Percentiles rank a stretch among this genome's conserved stretches.
These are phyloP conservation scores for Carterocephalus palaemon DNA, from an alignment of 2,888 invertebrate species.

Conservation along the genomic window DNA sequence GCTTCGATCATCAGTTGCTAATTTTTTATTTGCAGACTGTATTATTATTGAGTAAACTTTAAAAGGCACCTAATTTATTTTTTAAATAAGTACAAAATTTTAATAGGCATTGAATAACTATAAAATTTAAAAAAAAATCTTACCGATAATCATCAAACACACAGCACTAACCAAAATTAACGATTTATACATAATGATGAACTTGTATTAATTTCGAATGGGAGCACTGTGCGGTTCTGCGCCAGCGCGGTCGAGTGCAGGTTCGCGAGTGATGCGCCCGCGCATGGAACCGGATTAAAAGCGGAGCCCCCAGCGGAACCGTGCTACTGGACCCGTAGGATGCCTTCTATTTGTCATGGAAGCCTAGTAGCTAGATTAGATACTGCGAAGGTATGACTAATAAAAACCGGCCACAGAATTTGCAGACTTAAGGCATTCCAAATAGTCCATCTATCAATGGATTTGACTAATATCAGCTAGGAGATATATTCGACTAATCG, in stretches of 20 bases:
- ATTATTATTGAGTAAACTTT: too few species aligned
- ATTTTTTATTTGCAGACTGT: too few species aligned
- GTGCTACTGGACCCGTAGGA: conserved; percentile 15
- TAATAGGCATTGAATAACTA: not conserved
- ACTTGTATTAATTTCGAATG: conserved; percentile 16
- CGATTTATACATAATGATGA: conserved; percentile 57
- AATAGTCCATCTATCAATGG: too few species aligned
- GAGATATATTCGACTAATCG: too few species aligned
- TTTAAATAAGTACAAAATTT: not conserved
- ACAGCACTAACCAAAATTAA: conserved; percentile 58
- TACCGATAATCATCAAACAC: conserved; percentile 62
- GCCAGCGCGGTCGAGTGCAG: conserved; percentile 50
- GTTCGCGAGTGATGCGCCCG: conserved; percentile 62
- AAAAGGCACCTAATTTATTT: too few species aligned
- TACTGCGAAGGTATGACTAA: too few species aligned
- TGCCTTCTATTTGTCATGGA: conserved; percentile 4
- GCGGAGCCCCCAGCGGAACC: conserved; percentile 34
- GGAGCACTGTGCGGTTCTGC: conserved; percentile 35
- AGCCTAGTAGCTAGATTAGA: too few species aligned
- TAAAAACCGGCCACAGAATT: too few species aligned
- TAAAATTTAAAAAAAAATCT: conserved; percentile 2
- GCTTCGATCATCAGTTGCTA: too few species aligned
- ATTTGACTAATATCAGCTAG: too few species aligned
- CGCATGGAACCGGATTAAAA: conserved; percentile 65
- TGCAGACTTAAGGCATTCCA: too few species aligned